Evolutionary conservation across 2,797 vertebrate genomes (phyloP), one percentile per base, ranked within the genome.

Genomic region (Podarcis lilfordi): DNA sequence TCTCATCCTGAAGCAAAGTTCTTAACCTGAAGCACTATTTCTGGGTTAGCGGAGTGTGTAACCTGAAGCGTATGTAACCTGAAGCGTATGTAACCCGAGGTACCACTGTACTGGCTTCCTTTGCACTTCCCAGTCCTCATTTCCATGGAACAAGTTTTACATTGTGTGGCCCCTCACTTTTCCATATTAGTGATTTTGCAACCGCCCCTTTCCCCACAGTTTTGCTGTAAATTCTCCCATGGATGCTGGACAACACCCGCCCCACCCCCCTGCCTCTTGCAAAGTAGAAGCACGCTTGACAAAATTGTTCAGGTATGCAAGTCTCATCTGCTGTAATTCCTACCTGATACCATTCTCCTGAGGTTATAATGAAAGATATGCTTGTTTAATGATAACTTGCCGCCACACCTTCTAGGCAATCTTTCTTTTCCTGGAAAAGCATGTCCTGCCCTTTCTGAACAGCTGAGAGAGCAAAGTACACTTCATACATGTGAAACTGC

Each of bases 401-500:
- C 76, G 59, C 83, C 83, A 85, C 83, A 85, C 88, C 88, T 85
- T 68, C 43, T 85, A 85, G 43, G 78, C 55, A 75, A 89, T 81
- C 25, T 3, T 8, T 77, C 23, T 91, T 37, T 86, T 80, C 71
- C 84, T 61, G 23, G 71, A 71, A 86, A 93, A 94, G 91, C 11
- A 61, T 86, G 84, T 85, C 66, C 82, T 82, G 82, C 78, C 82
- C 64, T 82, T 27, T 88, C 45, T 50, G 45, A 75, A 80, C 45
- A 85, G 84, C 61, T 85, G 88, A 89, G 69, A 72, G 85, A 68
- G 13, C 43, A 91, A 84, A 80, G 85, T n/a, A 77, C 64, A 71
- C 84, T 88, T 91, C 79, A 68, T 69, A 78, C 61, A 85, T 94
- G 78, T 91, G 91, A 94, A 94, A 91, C 91, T 89, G 86, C 82